Conservation (phyloP, 2,888 invertebrate species). For the Eupithecia centaureata region DNA sequence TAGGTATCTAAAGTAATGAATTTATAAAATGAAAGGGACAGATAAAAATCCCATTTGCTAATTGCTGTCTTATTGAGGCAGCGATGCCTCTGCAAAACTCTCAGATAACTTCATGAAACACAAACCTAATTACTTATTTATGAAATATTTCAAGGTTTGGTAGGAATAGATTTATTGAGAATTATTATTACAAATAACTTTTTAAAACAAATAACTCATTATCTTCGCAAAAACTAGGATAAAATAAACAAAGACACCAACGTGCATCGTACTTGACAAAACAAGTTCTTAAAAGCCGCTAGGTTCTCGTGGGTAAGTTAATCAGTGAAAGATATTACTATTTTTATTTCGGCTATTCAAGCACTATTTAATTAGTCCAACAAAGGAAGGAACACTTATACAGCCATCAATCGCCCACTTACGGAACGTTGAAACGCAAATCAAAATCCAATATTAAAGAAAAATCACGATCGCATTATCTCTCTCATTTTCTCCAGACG, state of each 20-base stretch:
- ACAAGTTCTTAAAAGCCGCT: not conserved
- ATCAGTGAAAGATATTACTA: not conserved
- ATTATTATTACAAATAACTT: not conserved
- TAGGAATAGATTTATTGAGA: not conserved
- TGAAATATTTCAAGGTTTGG: conserved; percentile 12
- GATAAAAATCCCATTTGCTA: conserved; percentile 65
- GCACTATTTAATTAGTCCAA: not conserved
- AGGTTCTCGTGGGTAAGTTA: not conserved
- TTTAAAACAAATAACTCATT: not conserved
- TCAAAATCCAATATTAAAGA: conserved; percentile 15
- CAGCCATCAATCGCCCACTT: conserved; percentile 10
- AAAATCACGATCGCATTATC: conserved; percentile 13
- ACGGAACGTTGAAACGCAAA: conserved; percentile 11
- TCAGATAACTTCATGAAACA: conserved; percentile 38
- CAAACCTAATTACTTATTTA: conserved; percentile 33
- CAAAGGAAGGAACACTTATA: not conserved
- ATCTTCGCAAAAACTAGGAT: not conserved
- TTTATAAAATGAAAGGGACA: conserved; percentile 48
- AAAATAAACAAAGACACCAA: not conserved
- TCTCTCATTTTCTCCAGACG: conserved; percentile 22
- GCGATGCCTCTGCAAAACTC: conserved; percentile 37
- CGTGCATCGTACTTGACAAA: not conserved
- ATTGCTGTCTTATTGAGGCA: conserved; percentile 50
- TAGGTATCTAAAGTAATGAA: conserved; percentile 47
- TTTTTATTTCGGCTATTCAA: not conserved